Evolutionary conservation across 1,140 invertebrate species (phyloP).

Genomic region (Lasaia peninsularis): DNA sequence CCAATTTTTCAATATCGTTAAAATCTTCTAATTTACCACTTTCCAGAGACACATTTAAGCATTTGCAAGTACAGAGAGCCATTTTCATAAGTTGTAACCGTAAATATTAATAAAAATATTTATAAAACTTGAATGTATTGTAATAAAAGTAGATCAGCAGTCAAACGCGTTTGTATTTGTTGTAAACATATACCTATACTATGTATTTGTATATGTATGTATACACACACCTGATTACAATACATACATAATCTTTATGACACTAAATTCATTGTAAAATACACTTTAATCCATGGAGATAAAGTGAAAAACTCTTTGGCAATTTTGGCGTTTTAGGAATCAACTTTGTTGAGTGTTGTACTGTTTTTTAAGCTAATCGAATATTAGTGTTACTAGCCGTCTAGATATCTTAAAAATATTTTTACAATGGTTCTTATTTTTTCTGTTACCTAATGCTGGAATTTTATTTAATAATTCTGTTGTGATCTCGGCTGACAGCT

Average conservation of each 20-base stretch:
- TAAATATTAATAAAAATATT: constrained; percentile 41
- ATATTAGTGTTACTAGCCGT: no score
- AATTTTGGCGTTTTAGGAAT: neutral
- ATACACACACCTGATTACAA: constrained; percentile 12
- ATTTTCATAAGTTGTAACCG: constrained; percentile 39
- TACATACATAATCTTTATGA: neutral
- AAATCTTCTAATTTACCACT: constrained; percentile 65
- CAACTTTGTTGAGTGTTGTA: neutral
- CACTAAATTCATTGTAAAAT: neutral
- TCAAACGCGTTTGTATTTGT: constrained; percentile 55
- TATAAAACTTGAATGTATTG: constrained; percentile 56
- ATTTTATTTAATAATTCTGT: no score
- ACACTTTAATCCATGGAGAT: neutral
- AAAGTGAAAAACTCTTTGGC: neutral
- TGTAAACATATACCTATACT: constrained; percentile 33
- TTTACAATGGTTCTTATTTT: no score
- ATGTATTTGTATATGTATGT: constrained; percentile 27
- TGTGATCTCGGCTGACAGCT: no score
- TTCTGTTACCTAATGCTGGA: no score
- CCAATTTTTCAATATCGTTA: constrained; percentile 63
- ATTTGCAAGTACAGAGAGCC: constrained; percentile 73
- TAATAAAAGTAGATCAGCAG: constrained; percentile 55
- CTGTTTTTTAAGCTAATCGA: neutral
- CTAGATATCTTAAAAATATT: no score
- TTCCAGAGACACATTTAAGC: constrained; percentile 67